Conservation (phyloP, 2,888 invertebrate genomes). For the Auanema sp. region DNA sequence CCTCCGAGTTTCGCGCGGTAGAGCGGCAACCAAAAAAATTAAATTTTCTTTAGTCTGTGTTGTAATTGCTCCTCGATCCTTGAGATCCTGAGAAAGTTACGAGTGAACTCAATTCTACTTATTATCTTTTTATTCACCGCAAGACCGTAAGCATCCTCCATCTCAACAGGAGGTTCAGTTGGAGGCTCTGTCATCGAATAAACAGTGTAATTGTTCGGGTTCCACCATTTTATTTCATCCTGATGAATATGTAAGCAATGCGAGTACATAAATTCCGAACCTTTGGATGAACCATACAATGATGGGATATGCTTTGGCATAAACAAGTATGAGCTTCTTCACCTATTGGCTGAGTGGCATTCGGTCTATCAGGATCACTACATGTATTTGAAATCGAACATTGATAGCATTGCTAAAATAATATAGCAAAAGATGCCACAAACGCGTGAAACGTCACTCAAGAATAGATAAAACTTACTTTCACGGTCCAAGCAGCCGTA, state of each 20-base stretch:
- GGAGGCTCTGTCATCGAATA: slow-evolving; percentile 56
- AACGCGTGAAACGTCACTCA: too few relatives aligned
- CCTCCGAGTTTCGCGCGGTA: slow-evolving; percentile 49
- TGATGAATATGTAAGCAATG: slow-evolving; percentile 7
- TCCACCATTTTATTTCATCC: slow-evolving; percentile 60
- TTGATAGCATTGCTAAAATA: slow-evolving; percentile 49
- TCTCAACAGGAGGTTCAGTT: slow-evolving; percentile 39
- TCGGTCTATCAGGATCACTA: slow-evolving; percentile 59
- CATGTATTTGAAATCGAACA: slow-evolving; percentile 62
- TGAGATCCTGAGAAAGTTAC: slow-evolving; percentile 45
- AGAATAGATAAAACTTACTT: too few relatives aligned
- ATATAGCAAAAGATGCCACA: too few relatives aligned
- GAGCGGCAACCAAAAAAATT: slow-evolving; percentile 61
- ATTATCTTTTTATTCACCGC: slow-evolving; percentile 23
- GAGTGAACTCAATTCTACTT: background rate
- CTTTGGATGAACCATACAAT: slow-evolving; percentile 55
- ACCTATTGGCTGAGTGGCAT: slow-evolving; percentile 38
- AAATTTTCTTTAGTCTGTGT: slow-evolving; percentile 62
- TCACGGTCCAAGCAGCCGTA: slow-evolving; percentile 55
- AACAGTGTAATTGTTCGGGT: slow-evolving; percentile 60
- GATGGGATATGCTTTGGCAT: slow-evolving; percentile 62
- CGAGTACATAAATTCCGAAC: slow-evolving; percentile 4
- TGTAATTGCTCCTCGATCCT: slow-evolving; percentile 63
- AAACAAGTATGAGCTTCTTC: slow-evolving; percentile 44
- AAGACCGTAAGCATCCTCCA: slow-evolving; percentile 57